Evolutionary conservation across 2,888 invertebrate species (phyloP).

Genomic region (Polyommatus iphigenia): DNA sequence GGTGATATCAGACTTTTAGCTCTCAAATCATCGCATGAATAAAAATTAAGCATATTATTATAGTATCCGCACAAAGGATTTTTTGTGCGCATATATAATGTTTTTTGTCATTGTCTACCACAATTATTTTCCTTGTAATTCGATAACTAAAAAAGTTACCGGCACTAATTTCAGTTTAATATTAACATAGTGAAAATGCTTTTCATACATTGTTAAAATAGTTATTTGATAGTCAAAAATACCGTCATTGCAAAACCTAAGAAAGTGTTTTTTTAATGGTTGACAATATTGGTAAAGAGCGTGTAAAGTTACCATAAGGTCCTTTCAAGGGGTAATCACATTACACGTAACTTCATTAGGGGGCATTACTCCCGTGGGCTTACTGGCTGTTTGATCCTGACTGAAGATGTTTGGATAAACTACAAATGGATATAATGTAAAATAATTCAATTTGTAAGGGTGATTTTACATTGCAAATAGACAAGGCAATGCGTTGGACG

Average conservation of each 20-base stretch:
- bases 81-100: neutral
- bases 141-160: too few species aligned
- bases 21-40: neutral
- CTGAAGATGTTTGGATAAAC: neutral
- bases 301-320: neutral
- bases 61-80: neutral
- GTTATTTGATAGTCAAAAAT: too few species aligned
- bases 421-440: neutral
- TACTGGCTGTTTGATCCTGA: neutral
- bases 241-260: too few species aligned
- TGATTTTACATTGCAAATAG: neutral
- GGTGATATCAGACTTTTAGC: neutral
- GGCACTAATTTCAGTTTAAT: too few species aligned
- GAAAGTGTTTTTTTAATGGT: neutral
- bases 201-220: too few species aligned
- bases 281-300: neutral
- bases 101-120: too few species aligned
- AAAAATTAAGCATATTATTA: neutral
- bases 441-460: neutral
- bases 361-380: neutral
- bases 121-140: too few species aligned
- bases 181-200: too few species aligned
- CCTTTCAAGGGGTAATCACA: slow-evolving; percentile 5
- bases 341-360: slow-evolving; percentile 11
- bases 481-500: neutral